Evolutionary conservation across 2,888 invertebrate genomes (phyloP), one percentile per base, ranked within the genome.

Genomic region (Leptogaster cylindrica): DNA sequence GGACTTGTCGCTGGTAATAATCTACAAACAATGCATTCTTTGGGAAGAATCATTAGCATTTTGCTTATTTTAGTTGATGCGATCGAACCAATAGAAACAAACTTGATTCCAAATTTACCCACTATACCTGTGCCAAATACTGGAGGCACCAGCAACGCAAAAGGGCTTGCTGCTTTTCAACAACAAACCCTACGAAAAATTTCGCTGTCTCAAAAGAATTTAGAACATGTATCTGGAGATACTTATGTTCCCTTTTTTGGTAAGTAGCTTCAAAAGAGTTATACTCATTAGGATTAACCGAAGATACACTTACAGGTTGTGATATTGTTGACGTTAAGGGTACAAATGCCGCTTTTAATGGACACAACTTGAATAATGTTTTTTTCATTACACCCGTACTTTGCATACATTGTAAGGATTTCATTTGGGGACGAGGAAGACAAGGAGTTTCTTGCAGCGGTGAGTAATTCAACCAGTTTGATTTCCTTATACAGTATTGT

Each of bases 331-430:
- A 63, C 8, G 52, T 44, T 25, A 44, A 33, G 14, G 44, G 25
- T 8, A 25, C 51, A 46, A 61, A 28, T 28, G 8, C 66, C 5
- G 14, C 46, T 12, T 50, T 31, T 31, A 65, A 39, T 50, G 50
- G 65, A 12, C 70, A 68, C 55, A 66, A 70, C 65, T 69, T 63
- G 28, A 46, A 67, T 1, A 66, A 67, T 23, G 55, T 67, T 0
- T 71, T 67, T 44, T 71, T 71, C 41, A 28, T 68, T 2, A 68
- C 61, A 25, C 71, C 71, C 14, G 67, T 70, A 6, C 16, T 71
- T 10, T 71, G 71, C 66, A 44, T 65, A 10, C 69, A 68, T 65
- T 71, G 71, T 65, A 70, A 68, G 12, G 71, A 71, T 65, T 71
- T 70, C 41, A 71, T 71, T 39, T 71, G 68, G 68, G 71, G 71